Evolutionary conservation across 2,797 vertebrate species (phyloP), one percentile per base, ranked within the genome.

Genomic region (Hapalemur alaotrensis): DNA sequence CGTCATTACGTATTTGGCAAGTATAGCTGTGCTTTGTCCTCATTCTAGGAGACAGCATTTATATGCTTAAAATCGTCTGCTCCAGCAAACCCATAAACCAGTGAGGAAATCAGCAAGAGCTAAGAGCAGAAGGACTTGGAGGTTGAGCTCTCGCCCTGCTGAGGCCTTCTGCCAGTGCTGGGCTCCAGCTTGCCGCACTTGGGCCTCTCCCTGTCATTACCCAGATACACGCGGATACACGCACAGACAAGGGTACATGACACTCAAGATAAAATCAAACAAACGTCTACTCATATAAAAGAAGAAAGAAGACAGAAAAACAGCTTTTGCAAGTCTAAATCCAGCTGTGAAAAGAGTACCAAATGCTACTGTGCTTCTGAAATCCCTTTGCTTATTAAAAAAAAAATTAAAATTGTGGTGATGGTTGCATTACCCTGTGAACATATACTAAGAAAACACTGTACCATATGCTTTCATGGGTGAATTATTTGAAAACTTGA

Each of bases 401-500:
- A 11, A 43, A 76, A 23, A 93, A 35, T 95, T 67, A 67, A 84
- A 80, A 78, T 2, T 50, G 13, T 81, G 30, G 69, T 32, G 18
- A 70, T 54, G 46, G 9, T 50, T 70, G 11, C 1, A 67, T 41
- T 25, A 69, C 4, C 22, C 20, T 63, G 67, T 22, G n/a, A 87
- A 72, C 46, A 73, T 18, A 41, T 14, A 28, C 61, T 79, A 52
- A 78, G 82, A 81, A 84, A 78, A 83, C 32, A 83, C 0, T 59
- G 30, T 69, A 35, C 79, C 61, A 28, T 38, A 50, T 1, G 38
- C 32, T 65, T 89, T 43, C 32, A 85, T 72, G 50, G 30, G 6
- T 81, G 30, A 61, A n/a, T 73, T 84, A 90, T 86, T 46, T 38
- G 63, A 89, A 93, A 91, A 76, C 52, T 87, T 9, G 4, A 76